Base-by-base conservation (phyloP, 1,140 invertebrate species). In the Tachypleus tridentatus region DNA sequence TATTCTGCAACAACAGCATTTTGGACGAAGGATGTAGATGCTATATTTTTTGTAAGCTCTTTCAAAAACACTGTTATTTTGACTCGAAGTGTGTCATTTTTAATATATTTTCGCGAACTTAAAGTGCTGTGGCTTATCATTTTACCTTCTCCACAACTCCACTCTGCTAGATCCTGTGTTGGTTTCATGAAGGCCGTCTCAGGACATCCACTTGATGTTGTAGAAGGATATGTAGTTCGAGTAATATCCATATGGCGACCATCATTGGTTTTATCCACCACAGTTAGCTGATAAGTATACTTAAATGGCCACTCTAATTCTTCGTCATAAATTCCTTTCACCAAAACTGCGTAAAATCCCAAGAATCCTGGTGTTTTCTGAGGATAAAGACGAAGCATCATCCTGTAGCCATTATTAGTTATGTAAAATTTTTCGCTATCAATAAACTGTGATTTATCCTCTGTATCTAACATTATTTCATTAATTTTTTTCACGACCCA, bases 371-470 rank as follows among this genome's bases (percentile, higher is more conserved):
- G 1, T 5, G 53, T 51, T 47, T 64, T 64, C 4, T 64, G 58
- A 4, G 66, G 66, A 49, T 67, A 67, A 2, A 67, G 53, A 2
- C 66, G 52, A 6, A 67, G 54, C 66, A 67, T 64, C 66, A 67
- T 67, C 5, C 66, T 48, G 9, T 67, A 67, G 0, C 62, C 62
- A 47, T 64, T 67, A 56, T 64, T 64, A 10, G 66, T 57, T 0
- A 67, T 49, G 6, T 67, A 67, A 50, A 67, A 67, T n/a, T 64
- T 67, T 4, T 67, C 66, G n/a, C 66, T 67, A 56, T 67, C 66
- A 3, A 67, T n/a, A 51, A 61, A 64, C 4, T 51, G 47, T 0
- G 60, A 9, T 50, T 48, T 48, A 3, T 60, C 66, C 8, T 61
- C 50, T 0, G 51, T 11, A 3, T 51, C n/a, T 0, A 49, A 49